Evolutionary conservation across 1,140 invertebrate genomes (phyloP).

Genomic region (Drosophila punjabiensis): DNA sequence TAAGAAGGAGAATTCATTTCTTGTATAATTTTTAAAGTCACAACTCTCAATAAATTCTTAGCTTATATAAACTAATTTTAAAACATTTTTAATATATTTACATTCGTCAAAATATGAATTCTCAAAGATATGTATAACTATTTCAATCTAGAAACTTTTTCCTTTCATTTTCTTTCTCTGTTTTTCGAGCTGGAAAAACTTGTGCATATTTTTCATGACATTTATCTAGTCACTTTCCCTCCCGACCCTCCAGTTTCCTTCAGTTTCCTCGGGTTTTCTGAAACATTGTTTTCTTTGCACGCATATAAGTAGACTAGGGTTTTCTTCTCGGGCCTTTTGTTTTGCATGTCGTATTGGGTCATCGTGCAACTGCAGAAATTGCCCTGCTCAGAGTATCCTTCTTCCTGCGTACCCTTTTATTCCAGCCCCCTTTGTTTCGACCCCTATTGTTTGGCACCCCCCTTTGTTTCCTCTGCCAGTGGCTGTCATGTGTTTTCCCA

Average conservation of each 20-base stretch:
- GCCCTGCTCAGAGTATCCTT: slow-evolving; percentile 39
- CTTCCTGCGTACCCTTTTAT: slow-evolving; percentile 18
- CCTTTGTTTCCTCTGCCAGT: slow-evolving; percentile 2
- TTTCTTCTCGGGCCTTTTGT: slow-evolving; percentile 14
- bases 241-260: neutral
- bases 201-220: slow-evolving; percentile 69
- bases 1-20: too few species aligned
- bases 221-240: slow-evolving; percentile 9
- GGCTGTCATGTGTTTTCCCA: slow-evolving; percentile 62
- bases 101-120: neutral
- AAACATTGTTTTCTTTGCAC: slow-evolving; percentile 38
- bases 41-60: neutral
- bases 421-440: slow-evolving; percentile 9
- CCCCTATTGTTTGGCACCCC: slow-evolving; percentile 29
- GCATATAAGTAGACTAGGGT: slow-evolving; percentile 18
- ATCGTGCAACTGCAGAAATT: slow-evolving; percentile 57
- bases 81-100: neutral
- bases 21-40: neutral
- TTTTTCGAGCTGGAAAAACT: slow-evolving; percentile 44
- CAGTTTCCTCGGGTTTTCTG: slow-evolving; percentile 7
- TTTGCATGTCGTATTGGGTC: slow-evolving; percentile 44
- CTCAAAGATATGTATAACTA: neutral
- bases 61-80: neutral
- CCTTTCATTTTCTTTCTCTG: neutral
- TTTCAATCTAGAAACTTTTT: too few species aligned